A percentile compares a stretch with the other conserved stretches of the same genome.
These are phyloP conservation scores for Petrolisthes cinctipes DNA, from an alignment of 2,888 invertebrate species.

Conservation along the genomic window DNA sequence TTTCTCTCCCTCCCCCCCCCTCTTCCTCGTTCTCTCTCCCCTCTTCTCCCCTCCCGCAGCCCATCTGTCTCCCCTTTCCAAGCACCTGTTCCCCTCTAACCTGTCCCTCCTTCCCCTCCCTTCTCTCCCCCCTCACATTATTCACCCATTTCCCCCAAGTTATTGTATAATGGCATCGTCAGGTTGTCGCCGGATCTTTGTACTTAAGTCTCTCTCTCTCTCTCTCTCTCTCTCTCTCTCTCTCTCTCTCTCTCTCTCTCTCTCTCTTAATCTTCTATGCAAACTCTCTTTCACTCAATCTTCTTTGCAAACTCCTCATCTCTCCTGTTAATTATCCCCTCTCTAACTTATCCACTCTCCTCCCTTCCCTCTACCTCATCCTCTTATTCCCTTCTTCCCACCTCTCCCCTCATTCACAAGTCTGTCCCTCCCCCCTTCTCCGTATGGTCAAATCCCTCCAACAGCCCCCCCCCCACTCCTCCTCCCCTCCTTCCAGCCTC, in stretches of 20 bases:
- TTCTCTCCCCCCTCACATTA: constrained; percentile 29
- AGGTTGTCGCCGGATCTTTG: constrained; percentile 13
- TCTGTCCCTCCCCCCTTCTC: neutral
- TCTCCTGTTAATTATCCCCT: neutral
- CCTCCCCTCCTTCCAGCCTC: neutral
- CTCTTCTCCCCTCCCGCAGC: constrained; percentile 10
- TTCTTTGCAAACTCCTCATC: neutral
- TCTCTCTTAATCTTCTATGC: neutral
- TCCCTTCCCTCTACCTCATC: neutral
- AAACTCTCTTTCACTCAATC: neutral
- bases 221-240: neutral
- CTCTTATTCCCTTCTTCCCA: neutral
- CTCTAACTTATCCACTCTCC: neutral
- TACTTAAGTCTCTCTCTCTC: neutral
- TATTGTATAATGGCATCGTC: constrained; percentile 36
- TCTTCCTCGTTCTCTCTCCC: neutral
- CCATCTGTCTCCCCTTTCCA: constrained; percentile 46
- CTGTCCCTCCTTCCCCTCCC: constrained; percentile 20
- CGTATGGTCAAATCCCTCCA: neutral
- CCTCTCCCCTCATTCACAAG: neutral
- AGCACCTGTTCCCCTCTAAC: constrained; percentile 25
- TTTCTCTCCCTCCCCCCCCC: neutral
- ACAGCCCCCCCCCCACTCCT: neutral
- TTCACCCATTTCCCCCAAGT: constrained; percentile 38
- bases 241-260: neutral